Percentiles rank a stretch among this genome's conserved stretches.
These are phyloP conservation scores for Myotis planiceps DNA, from an alignment of 2,797 vertebrate genomes.

Conservation along the genomic window DNA sequence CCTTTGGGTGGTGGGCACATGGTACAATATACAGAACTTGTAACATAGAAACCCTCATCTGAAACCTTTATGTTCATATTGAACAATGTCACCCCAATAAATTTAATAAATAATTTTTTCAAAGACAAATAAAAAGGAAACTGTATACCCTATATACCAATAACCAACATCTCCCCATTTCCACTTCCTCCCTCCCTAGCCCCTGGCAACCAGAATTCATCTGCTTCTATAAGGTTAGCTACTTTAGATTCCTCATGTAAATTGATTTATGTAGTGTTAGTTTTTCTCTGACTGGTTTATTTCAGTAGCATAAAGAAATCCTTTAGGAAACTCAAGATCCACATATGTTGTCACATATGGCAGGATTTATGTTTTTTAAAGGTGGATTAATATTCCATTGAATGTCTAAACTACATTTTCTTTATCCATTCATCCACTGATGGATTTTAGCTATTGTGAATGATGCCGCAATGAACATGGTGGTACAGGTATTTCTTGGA, in stretches of 20 bases:
- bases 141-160: background rate
- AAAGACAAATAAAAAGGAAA: too few species aligned
- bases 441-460: background rate
- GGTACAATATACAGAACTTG: too few species aligned
- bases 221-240: background rate
- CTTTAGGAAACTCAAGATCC: background rate
- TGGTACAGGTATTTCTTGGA: background rate
- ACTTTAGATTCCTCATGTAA: background rate
- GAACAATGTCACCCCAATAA: too few species aligned
- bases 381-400: background rate
- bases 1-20: too few species aligned
- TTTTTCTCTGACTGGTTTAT: background rate
- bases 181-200: background rate
- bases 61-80: too few species aligned
- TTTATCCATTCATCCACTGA: background rate
- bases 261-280: background rate
- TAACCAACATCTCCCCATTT: too few species aligned
- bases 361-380: background rate
- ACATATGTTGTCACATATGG: too few species aligned
- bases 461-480: too few species aligned
- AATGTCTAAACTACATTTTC: background rate
- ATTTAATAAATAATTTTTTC: too few species aligned
- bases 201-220: background rate
- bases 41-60: too few species aligned
- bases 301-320: background rate